phyloP scores from a whole-genome alignment of 2,888 invertebrate species.

The Prionchulus punctatus region DNA sequence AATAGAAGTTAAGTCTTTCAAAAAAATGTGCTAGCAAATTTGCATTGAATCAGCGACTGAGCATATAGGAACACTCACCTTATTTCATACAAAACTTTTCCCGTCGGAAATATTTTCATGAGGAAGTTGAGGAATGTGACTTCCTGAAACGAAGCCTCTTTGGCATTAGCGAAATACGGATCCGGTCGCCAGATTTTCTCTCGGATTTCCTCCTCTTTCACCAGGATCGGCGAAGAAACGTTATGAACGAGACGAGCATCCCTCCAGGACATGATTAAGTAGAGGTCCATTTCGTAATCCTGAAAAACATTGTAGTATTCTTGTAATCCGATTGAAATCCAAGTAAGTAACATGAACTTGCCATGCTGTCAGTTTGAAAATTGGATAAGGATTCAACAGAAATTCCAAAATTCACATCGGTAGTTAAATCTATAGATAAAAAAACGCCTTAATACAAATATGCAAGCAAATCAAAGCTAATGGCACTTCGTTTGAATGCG shows the following conservation, averaged over 20 bases:
- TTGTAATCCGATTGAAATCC: neutral
- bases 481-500: too few relatives aligned
- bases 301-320: constrained; percentile 11
- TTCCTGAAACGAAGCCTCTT: constrained; percentile 31
- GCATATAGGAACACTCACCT: constrained; percentile 17
- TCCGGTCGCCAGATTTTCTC: constrained; percentile 28
- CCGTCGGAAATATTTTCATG: constrained; percentile 28
- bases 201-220: constrained; percentile 24
- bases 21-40: too few relatives aligned
- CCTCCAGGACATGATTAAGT: constrained; percentile 27
- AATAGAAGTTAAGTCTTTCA: too few relatives aligned
- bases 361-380: constrained; percentile 29
- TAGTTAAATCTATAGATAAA: constrained; percentile 23
- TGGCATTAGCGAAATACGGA: constrained; percentile 29
- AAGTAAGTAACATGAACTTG: too few relatives aligned
- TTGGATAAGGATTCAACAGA: constrained; percentile 30
- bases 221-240: too few relatives aligned
- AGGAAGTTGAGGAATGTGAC: constrained; percentile 31
- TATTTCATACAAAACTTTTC: constrained; percentile 28
- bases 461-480: too few relatives aligned
- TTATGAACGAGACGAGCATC: constrained; percentile 26
- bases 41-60: too few relatives aligned
- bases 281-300: constrained; percentile 32
- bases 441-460: too few relatives aligned
- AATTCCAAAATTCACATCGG: constrained; percentile 28